Evolutionary conservation across 2,888 invertebrate species (phyloP).

Genomic region (Noctuana brunneofusca): DNA sequence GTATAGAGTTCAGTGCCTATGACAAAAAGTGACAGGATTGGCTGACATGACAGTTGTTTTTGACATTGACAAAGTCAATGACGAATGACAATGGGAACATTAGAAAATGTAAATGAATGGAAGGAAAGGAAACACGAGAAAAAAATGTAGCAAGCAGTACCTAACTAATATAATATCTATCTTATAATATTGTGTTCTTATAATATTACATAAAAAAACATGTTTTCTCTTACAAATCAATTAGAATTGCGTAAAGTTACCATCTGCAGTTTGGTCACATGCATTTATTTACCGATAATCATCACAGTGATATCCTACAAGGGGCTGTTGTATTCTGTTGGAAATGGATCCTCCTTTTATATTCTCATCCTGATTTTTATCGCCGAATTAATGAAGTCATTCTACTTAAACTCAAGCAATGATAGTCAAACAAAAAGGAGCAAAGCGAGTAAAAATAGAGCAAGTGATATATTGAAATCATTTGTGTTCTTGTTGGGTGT

Average conservation of each 20-base stretch:
- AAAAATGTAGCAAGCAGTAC: too few species aligned
- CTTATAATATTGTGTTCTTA: neutral
- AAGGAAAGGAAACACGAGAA: too few species aligned
- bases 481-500: slow-evolving; percentile 69
- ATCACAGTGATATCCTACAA: slow-evolving; percentile 81
- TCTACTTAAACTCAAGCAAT: slow-evolving; percentile 63
- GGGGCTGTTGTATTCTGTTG: slow-evolving; percentile 83
- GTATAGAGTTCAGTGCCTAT: too few species aligned
- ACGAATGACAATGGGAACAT: too few species aligned
- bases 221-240: slow-evolving; percentile 71
- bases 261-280: slow-evolving; percentile 82
- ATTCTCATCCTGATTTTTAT: slow-evolving; percentile 68
- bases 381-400: slow-evolving; percentile 82
- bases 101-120: too few species aligned
- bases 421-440: slow-evolving; percentile 62
- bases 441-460: slow-evolving; percentile 66
- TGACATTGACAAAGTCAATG: too few species aligned
- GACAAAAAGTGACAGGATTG: too few species aligned
- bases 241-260: slow-evolving; percentile 69
- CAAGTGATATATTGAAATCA: slow-evolving; percentile 79
- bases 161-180: too few species aligned
- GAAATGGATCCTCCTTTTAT: slow-evolving; percentile 78
- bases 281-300: slow-evolving; percentile 84
- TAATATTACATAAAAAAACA: slow-evolving; percentile 36
- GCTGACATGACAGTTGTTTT: too few species aligned